Conservation (phyloP, 2,797 vertebrate genomes). For the Rousettus madagascariensis region DNA sequence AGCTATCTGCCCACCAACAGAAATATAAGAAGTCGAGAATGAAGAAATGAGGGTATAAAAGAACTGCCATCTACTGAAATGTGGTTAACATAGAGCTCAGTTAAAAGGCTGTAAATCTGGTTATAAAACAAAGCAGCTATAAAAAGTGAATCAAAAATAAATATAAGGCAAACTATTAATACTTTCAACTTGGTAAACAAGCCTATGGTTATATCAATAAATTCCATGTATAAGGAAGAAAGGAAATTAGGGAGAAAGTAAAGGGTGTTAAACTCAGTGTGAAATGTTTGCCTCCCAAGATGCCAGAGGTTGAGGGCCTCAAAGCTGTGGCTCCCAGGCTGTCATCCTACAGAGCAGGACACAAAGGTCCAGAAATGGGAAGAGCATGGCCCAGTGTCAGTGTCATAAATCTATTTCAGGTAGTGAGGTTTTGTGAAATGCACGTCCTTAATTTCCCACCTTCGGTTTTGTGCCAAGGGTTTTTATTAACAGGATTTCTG, state of each 20-base stretch:
- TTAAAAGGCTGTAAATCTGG: neutral
- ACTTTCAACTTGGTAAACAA: neutral
- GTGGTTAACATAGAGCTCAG: neutral
- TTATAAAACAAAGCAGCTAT: neutral
- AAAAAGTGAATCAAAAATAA: neutral
- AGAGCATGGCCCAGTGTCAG: neutral
- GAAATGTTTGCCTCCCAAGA: neutral
- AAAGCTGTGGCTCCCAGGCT: neutral
- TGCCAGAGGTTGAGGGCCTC: neutral
- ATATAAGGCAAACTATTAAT: neutral
- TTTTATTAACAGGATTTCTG: conserved; percentile 18
- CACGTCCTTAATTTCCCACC: neutral
- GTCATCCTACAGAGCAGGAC: neutral
- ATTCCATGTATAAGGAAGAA: neutral
- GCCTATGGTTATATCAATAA: neutral
- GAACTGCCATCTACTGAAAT: neutral
- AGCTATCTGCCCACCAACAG: neutral
- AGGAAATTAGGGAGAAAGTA: neutral
- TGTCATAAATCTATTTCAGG: neutral
- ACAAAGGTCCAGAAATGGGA: neutral
- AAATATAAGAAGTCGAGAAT: neutral
- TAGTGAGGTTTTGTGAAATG: neutral
- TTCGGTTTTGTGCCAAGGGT: neutral
- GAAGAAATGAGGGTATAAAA: neutral
- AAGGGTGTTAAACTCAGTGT: neutral